Conservation (phyloP, 2,888 invertebrate genomes). For the Acronicta aceris region DNA sequence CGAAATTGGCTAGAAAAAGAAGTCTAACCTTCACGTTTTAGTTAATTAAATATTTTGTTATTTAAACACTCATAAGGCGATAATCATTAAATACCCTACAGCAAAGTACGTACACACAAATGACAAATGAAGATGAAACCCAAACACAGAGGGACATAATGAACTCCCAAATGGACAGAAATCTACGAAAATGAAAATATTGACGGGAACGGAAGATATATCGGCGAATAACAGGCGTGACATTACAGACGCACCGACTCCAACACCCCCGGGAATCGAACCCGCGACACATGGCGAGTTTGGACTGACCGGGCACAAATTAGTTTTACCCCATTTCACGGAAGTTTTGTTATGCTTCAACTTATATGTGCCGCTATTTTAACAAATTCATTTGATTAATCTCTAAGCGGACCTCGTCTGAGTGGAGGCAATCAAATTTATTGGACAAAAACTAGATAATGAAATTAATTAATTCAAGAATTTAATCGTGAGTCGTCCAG, state of each 20-base stretch:
- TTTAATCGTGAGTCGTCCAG: conserved; percentile 21
- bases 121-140: conserved; percentile 40
- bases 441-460: conserved; percentile 33
- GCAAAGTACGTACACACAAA: conserved; percentile 22
- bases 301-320: conserved; percentile 72
- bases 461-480: conserved; percentile 11
- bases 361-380: conserved; percentile 58
- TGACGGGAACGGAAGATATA: conserved; percentile 84
- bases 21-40: too few species aligned
- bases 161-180: conserved; percentile 77
- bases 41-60: too few species aligned
- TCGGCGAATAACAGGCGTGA: conserved; percentile 87
- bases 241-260: conserved; percentile 75
- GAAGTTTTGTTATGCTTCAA: conserved; percentile 78
- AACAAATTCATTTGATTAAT: conserved; percentile 32
- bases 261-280: conserved; percentile 83
- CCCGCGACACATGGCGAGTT: conserved; percentile 81
- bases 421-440: conserved; percentile 20
- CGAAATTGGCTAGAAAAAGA: too few species aligned
- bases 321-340: conserved; percentile 87
- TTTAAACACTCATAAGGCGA: background rate
- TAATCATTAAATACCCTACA: conserved; percentile 4
- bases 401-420: background rate
- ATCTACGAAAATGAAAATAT: conserved; percentile 82
- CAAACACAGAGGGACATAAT: conserved; percentile 64